Evolutionary conservation across 1,140 invertebrate genomes (phyloP), one percentile per base, ranked within the genome.

Genomic region (Chlorops oryzae): DNA sequence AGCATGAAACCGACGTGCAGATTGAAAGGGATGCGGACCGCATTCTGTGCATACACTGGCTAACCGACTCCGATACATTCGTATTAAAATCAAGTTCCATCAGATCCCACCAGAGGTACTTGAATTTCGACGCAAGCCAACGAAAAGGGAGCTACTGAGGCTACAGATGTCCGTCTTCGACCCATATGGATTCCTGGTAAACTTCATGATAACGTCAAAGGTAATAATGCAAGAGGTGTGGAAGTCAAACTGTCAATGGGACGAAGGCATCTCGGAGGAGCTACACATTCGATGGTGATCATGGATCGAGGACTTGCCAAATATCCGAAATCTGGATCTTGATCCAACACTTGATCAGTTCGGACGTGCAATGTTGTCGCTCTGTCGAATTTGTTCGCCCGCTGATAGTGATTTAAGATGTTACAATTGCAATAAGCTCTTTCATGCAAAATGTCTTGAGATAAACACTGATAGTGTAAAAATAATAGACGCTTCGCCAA

Each of bases 221-320:
- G 71, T 73, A 9, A 39, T 74, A 6, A 44, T 75, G 4, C 74
- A 75, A 58, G 47, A 67, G 5, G 56, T 73, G 7, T 72, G 69
- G 62, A 44, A 56, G 15, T 52, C 24, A n/a, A 51, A 55, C 4
- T 49, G 67, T 6, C 56, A 57, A 17, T 76, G 73, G 73, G 68
- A 75, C 22, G 52, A 61, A 17, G 24, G 22, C 5, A 40, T 73
- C 1, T 15, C 17, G 17, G 4, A 15, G 6, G 18, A 32, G n/a
- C n/a, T 32, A 32, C n/a, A 32, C n/a, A n/a, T 9, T 7, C 27
- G 27, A 32, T 32, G 27, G 27, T 9, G n/a, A 32, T 32, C 27
- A 9, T 32, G 27, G 27, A 32, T 32, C n/a, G n/a, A 32, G n/a
- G 27, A 32, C 7, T 13, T 32, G 7, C 27, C 27, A n/a, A 32